Base-by-base conservation (phyloP, 2,113 vertebrate species). In the Leucopternis melanops region DNA sequence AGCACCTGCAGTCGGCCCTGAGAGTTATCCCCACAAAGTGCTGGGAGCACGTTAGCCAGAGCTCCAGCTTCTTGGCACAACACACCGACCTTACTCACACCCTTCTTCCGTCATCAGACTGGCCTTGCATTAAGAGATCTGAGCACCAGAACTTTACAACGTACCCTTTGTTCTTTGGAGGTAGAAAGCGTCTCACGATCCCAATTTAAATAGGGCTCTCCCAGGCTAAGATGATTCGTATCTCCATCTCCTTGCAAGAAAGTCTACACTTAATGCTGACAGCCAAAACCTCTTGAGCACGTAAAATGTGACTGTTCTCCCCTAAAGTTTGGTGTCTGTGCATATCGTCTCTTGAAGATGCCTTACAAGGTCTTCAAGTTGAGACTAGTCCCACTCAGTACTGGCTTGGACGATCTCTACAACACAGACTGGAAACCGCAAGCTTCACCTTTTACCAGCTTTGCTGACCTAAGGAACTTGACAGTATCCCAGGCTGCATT, bases 381-480 rank as follows among this genome's bases (percentile, higher is more conserved):
- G 40, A 72, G 70, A 57, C 54, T 9, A 47, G 65, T 61, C 65
- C 47, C 40, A 10, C 47, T 25, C 58, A 32, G 36, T 8, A 14
- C 31, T 9, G 34, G 42, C 80, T 42, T 9, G 3, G 42, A 82
- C 1, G 2, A 65, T 38, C 58, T 31, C 16, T 9, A 23, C 12
- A 61, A 44, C 27, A 21, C 31, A 10, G 36, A 16, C 19, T 50
- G 50, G 45, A 86, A 86, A 57, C 58, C 45, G 29, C 69, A 88
- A 54, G n/a, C 91, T 44, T 27, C 62, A 47, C 55, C 67, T 54
- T 31, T 42, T 16, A 50, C 55, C 67, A 26, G 38, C 50, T 84
- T 81, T 75, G 80, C 80, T 88, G 89, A 92, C 85, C 79, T 75
- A 70, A 92, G 80, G 52, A 70, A 54, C 57, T 23, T 34, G 57